Evolutionary conservation across 2,113 vertebrate genomes (phyloP).

Genomic region (Thinocorus orbignyianus): DNA sequence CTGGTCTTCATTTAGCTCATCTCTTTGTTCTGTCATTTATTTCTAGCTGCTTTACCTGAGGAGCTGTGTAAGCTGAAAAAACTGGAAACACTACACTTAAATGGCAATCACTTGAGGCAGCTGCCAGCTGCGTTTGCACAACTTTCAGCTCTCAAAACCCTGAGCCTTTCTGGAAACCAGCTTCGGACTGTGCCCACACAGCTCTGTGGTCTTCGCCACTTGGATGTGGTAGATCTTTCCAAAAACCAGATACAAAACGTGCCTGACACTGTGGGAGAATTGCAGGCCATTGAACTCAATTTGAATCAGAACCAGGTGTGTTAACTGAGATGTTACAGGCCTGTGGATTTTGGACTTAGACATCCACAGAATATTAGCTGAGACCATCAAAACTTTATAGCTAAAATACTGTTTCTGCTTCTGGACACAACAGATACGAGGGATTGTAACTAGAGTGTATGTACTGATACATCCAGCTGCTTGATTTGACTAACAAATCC

Average conservation of each 20-base stretch:
- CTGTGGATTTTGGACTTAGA: not conserved
- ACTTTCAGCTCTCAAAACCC: constrained; percentile 86
- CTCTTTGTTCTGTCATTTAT: constrained; percentile 2
- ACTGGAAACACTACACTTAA: constrained; percentile 89
- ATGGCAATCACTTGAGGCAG: constrained; percentile 85
- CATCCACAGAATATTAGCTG: not conserved
- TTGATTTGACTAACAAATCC: not conserved
- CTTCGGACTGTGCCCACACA: constrained; percentile 84
- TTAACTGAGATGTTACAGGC: not conserved
- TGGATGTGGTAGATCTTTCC: constrained; percentile 94
- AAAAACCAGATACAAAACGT: constrained; percentile 89
- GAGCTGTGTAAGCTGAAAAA: constrained; percentile 94
- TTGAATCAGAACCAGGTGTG: constrained; percentile 98
- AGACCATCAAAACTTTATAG: not conserved
- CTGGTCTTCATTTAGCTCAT: not conserved
- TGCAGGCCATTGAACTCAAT: constrained; percentile 96
- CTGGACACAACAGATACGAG: not conserved
- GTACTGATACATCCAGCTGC: not conserved
- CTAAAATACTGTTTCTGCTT: not conserved
- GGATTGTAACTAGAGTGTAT: not conserved
- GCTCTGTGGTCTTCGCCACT: constrained; percentile 85
- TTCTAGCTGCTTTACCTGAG: constrained; percentile 80
- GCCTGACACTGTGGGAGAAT: constrained; percentile 82
- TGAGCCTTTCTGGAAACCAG: constrained; percentile 89
- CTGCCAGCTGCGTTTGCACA: constrained; percentile 84